Evolutionary conservation across 1,140 invertebrate genomes (phyloP).

Genomic region (Tetragnatha versicolor): DNA sequence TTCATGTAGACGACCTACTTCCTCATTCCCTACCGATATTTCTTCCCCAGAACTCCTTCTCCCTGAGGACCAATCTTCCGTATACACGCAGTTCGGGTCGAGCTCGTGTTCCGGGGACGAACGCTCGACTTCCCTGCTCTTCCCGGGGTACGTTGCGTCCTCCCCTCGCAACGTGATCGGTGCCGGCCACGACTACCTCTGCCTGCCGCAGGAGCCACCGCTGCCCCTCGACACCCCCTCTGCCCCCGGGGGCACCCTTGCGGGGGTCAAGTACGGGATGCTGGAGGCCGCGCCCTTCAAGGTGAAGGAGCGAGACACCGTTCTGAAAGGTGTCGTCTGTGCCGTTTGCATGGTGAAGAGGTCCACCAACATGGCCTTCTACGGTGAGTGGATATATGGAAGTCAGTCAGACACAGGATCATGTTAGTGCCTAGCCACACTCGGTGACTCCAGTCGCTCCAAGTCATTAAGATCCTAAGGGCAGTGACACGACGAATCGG

Average conservation of each 20-base stretch:
- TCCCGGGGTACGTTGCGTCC: conserved; percentile 13
- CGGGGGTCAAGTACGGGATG: conserved; percentile 35
- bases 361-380: neutral
- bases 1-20: too few species aligned
- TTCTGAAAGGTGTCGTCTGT: conserved; percentile 13
- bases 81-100: conserved; percentile 15
- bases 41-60: too few species aligned
- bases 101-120: neutral
- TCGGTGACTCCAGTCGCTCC: too few species aligned
- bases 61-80: neutral
- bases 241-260: neutral
- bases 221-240: neutral
- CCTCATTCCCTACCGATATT: too few species aligned
- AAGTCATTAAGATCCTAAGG: too few species aligned
- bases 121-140: neutral
- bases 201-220: neutral
- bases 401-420: too few species aligned
- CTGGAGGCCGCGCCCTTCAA: neutral
- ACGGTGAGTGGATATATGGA: neutral
- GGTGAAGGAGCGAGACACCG: neutral
- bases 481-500: too few species aligned
- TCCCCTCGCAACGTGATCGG: neutral
- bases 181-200: conserved; percentile 10
- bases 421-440: too few species aligned
- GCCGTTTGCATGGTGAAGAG: conserved; percentile 5